Percentiles rank a stretch among this genome's conserved stretches.
phyloP scores from a whole-genome alignment of 2,113 vertebrate species.

The Felis chaus region DNA sequence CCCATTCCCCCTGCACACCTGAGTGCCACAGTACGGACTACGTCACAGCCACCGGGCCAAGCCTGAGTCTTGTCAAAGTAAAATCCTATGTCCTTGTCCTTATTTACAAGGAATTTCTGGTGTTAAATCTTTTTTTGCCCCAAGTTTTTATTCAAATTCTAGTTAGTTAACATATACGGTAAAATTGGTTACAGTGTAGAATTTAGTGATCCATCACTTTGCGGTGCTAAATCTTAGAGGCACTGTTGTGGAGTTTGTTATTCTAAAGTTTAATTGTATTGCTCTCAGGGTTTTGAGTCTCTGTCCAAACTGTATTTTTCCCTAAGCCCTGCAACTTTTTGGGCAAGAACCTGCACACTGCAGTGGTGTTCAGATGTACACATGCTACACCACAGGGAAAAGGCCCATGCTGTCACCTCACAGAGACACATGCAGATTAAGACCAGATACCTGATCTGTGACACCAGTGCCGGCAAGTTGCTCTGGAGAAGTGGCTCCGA shows the following conservation, averaged over 20 bases:
- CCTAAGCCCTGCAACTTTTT: neutral
- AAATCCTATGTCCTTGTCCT: neutral
- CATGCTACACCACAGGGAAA: neutral
- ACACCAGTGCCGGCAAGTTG: constrained; percentile 93
- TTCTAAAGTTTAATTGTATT: neutral
- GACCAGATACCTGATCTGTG: constrained; percentile 92
- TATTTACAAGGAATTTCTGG: neutral
- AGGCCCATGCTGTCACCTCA: neutral
- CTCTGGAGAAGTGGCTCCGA: constrained; percentile 96
- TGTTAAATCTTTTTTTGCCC: too few species aligned
- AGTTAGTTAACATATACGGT: too few species aligned
- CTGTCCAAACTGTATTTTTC: neutral
- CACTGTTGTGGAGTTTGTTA: neutral
- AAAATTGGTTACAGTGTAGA: too few species aligned
- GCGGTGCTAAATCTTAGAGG: neutral
- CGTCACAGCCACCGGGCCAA: too few species aligned
- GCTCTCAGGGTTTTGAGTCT: neutral
- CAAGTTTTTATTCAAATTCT: too few species aligned
- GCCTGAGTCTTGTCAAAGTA: neutral
- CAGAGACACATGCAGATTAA: neutral
- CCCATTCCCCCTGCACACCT: neutral
- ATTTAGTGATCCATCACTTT: too few species aligned
- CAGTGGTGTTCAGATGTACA: neutral
- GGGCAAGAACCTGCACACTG: neutral
- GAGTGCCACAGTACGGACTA: too few species aligned